phyloP scores from a whole-genome alignment of 2,888 invertebrate species.

The Habroteleia sp. region DNA sequence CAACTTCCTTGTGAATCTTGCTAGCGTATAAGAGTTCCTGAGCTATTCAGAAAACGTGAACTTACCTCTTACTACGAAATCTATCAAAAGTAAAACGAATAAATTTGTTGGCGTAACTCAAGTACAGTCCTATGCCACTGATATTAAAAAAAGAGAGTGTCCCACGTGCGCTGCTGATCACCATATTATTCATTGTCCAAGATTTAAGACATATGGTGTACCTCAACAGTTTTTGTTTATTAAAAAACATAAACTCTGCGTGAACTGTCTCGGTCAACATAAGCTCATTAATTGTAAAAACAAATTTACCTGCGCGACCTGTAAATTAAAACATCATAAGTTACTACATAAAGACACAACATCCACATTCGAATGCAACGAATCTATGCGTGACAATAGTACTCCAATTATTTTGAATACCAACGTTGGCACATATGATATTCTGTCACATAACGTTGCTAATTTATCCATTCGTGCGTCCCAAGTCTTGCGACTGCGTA shows the following conservation, averaged over 20 bases:
- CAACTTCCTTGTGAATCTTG: too few relatives aligned
- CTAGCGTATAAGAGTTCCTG: too few relatives aligned
- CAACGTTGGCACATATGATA: not conserved
- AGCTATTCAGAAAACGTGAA: too few relatives aligned
- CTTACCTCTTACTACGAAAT: too few relatives aligned
- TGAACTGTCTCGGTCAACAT: constrained; percentile 24
- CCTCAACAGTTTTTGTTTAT: constrained; percentile 7
- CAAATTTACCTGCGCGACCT: not conserved
- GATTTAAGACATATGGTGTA: constrained; percentile 8
- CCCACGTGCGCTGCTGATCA: constrained; percentile 10
- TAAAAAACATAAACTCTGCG: constrained; percentile 8
- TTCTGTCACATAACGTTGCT: not conserved
- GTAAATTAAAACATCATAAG: constrained; percentile 1
- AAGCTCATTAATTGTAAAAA: constrained; percentile 7
- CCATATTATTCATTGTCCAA: not conserved
- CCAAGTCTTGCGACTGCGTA: not conserved
- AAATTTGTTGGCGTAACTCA: not conserved
- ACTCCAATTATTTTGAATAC: not conserved
- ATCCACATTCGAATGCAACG: not conserved
- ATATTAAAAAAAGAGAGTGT: constrained; percentile 6
- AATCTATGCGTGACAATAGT: not conserved
- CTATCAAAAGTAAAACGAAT: not conserved
- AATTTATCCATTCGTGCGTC: not conserved
- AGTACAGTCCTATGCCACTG: not conserved
- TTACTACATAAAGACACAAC: not conserved